Percentiles rank a stretch among this genome's conserved stretches.
Evolutionary conservation across 2,113 vertebrate genomes (phyloP).

Genomic region (Peromyscus californicus): DNA sequence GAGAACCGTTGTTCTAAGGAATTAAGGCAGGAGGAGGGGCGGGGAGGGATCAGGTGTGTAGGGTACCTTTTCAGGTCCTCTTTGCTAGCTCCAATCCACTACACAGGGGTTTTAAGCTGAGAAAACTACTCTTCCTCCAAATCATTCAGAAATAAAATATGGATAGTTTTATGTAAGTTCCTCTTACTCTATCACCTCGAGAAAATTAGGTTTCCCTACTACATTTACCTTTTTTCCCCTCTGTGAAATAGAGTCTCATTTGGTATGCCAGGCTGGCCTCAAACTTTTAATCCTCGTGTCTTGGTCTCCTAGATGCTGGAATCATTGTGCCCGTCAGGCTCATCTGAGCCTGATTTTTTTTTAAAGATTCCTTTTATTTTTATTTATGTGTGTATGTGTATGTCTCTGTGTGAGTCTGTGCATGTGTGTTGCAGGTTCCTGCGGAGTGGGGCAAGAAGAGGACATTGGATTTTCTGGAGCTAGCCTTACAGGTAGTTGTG

Average conservation of each 20-base stretch:
- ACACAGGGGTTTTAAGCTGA: background rate
- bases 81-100: background rate
- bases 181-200: background rate
- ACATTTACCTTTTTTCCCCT: background rate
- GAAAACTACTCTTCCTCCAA: background rate
- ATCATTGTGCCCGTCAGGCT: background rate
- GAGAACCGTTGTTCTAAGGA: too few species aligned
- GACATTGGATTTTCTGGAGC: background rate
- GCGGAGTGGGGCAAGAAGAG: too few species aligned
- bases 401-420: background rate
- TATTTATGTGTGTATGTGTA: background rate
- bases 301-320: background rate
- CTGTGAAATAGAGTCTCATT: background rate
- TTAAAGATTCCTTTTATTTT: background rate
- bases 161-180: constrained; percentile 63
- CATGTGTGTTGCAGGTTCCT: background rate
- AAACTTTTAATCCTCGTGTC: background rate
- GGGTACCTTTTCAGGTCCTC: background rate
- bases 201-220: constrained; percentile 50
- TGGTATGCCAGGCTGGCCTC: background rate
- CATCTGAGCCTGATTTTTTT: background rate
- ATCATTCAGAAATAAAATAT: constrained; percentile 50
- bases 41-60: background rate
- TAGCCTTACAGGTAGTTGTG: background rate
- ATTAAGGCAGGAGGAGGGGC: background rate